A percentile compares a stretch with the other conserved stretches of the same genome.
These are phyloP conservation scores for Tragelaphus scriptus DNA, from an alignment of 2,113 vertebrate genomes.

Conservation along the genomic window DNA sequence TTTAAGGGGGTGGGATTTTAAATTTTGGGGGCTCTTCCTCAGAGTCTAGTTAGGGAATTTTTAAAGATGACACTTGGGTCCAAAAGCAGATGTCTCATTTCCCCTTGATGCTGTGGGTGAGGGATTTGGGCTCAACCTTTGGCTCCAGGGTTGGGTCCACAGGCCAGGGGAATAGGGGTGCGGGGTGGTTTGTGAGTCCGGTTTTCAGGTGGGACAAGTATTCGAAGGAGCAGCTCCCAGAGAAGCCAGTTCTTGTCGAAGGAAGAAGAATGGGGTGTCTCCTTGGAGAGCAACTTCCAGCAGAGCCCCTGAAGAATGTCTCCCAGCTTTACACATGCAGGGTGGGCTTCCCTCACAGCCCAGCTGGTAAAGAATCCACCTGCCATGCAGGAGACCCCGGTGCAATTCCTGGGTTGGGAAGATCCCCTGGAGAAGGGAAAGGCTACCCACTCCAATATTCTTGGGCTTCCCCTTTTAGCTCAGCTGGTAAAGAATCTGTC, in stretches of 20 bases:
- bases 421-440: neutral
- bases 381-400: neutral
- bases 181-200: neutral
- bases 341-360: neutral
- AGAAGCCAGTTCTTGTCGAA: neutral
- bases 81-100: neutral
- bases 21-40: neutral
- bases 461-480: neutral
- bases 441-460: neutral
- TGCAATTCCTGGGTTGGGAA: neutral
- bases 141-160: neutral
- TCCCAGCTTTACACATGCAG: neutral
- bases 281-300: neutral
- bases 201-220: neutral
- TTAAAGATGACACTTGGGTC: neutral
- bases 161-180: neutral
- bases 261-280: neutral
- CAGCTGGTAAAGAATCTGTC: neutral
- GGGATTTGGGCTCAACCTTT: neutral
- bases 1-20: neutral
- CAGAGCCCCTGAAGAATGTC: neutral
- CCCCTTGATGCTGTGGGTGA: neutral
- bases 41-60: neutral
- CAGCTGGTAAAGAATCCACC: neutral
- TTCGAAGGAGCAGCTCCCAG: neutral